Conservation (phyloP, 2,113 vertebrate genomes). For the Buteo buteo region DNA sequence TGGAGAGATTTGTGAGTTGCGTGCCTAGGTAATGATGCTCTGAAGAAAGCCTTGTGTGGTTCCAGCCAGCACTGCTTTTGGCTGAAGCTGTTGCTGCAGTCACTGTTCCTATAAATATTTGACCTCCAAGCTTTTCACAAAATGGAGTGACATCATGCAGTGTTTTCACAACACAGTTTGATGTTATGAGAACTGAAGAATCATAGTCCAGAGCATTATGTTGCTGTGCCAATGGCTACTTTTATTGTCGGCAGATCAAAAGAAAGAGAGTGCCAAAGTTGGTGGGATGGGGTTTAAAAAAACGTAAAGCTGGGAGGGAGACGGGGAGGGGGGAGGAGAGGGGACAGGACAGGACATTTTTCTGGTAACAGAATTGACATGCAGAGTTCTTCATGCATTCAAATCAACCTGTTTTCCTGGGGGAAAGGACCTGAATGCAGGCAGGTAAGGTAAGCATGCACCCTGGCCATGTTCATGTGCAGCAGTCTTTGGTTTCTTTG, state of each 20-base stretch:
- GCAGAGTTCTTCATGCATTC: not conserved
- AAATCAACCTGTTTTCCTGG: not conserved
- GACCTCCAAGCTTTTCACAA: not conserved
- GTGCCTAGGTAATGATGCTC: not conserved
- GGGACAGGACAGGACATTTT: not conserved
- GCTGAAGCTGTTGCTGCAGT: not conserved
- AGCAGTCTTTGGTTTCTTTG: not conserved
- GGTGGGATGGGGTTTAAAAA: not conserved
- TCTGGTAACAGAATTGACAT: not conserved
- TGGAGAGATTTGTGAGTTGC: not conserved
- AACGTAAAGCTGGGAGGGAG: fast-evolving
- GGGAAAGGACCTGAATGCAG: not conserved
- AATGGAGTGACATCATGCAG: not conserved
- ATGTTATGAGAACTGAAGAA: not conserved
- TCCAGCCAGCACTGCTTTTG: not conserved
- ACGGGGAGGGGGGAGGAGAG: too few species aligned
- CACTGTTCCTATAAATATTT: not conserved
- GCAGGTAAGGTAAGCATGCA: fast-evolving
- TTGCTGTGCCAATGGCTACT: not conserved
- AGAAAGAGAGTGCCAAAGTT: not conserved
- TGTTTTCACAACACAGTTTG: not conserved
- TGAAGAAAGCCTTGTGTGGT: not conserved
- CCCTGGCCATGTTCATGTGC: fast-evolving
- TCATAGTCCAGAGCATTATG: not conserved
- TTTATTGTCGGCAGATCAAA: not conserved